phyloP scores from a whole-genome alignment of 2,113 vertebrate genomes.

The Callospermophilus lateralis region DNA sequence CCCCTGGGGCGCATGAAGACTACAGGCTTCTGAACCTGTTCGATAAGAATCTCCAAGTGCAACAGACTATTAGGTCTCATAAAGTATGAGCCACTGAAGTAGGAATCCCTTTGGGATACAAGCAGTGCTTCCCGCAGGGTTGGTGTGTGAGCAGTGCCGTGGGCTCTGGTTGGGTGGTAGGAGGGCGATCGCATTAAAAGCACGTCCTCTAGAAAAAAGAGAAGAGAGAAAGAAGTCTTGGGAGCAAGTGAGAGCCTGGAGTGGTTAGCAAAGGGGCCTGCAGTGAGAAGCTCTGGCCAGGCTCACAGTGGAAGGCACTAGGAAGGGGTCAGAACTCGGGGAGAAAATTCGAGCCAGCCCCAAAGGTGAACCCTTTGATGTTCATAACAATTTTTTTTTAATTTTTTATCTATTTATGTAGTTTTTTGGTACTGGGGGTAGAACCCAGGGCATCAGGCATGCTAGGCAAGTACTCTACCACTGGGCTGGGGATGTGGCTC shows the following conservation, averaged over 20 bases:
- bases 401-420: no score
- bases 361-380: neutral
- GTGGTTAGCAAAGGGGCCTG: no score
- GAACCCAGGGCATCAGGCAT: no score
- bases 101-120: neutral
- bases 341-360: neutral
- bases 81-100: neutral
- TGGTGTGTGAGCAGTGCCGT: neutral
- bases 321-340: neutral
- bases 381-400: no score
- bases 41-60: neutral
- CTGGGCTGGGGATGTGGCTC: no score
- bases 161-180: neutral
- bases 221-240: neutral
- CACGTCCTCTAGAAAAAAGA: neutral
- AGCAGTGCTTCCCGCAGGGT: neutral
- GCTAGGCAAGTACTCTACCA: no score
- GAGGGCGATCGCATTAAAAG: neutral
- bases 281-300: rapidly evolving
- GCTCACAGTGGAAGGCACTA: neutral
- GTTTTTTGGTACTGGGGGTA: no score
- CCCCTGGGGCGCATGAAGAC: neutral
- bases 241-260: neutral
- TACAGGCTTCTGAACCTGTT: neutral
- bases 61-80: neutral